Base-by-base conservation (phyloP, 2,888 invertebrate species). In the Scaptomyza flava region DNA sequence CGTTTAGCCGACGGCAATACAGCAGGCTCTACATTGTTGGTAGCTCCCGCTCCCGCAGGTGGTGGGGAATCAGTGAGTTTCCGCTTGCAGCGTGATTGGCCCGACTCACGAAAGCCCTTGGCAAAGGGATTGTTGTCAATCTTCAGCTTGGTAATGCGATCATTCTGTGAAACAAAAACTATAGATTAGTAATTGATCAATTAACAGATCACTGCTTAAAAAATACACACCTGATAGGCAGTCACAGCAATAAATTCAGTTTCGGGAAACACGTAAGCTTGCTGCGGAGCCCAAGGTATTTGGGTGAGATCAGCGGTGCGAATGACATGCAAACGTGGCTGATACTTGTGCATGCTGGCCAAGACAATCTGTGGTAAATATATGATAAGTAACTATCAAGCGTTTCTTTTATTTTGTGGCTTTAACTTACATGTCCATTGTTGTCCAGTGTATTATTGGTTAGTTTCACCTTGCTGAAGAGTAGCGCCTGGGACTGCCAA, bases 301-400 rank as follows among this genome's bases (percentile, higher is more conserved):
- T 95, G 94, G 1, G 93, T 93, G 0, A 93, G 93, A 90, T 97
- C 96, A 9, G 95, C 93, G 48, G 96, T 96, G 45, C 96, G 94
- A 41, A 97, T 95, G 76, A 99, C 94, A 92, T 98, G 95, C 84
- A 98, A 94, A 7, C 96, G 93, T 0, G 98, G 98, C 72, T 97
- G 95, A 93, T 99, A 99, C 92, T 98, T 98, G 93, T 98, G 98
- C 98, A 99, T 99, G 23, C 98, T 98, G 31, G 97, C 97, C 65
- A 98, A 93, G 3, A 97, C 95, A 87, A 97, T 95, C 96, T 96
- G 93, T 2, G 69, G 82, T 0, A 46, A n/a, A 14, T 1, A 38
- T 30, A 5, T 20, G 38, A 61, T 72, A 51, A 75, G 60, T 43
- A 42, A 51, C n/a, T 53, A 5, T 2, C 7, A 8, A 8, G 38